phyloP scores from a whole-genome alignment of 2,113 vertebrate genomes.

The Triplophysa tibetana region DNA sequence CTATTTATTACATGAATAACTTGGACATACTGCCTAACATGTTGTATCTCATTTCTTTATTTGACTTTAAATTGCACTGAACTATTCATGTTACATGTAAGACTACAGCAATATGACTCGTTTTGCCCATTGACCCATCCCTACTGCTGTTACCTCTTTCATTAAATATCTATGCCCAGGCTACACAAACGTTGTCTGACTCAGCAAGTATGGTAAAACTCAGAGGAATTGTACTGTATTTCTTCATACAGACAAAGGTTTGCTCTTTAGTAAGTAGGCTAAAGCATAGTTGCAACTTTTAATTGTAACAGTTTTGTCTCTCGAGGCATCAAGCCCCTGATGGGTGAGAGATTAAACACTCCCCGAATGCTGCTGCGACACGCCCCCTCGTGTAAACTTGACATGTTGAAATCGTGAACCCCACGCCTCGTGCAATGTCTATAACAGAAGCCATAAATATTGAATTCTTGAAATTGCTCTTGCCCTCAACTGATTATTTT shows the following conservation, averaged over 20 bases:
- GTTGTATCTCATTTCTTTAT: too few relatives aligned
- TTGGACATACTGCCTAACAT: too few relatives aligned
- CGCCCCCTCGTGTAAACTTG: conserved; percentile 44
- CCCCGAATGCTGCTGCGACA: neutral
- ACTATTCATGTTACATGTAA: neutral
- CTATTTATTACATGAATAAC: too few relatives aligned
- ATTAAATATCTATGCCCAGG: conserved; percentile 1
- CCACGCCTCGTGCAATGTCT: conserved; percentile 21
- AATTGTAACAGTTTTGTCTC: conserved; percentile 20
- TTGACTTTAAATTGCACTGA: too few relatives aligned
- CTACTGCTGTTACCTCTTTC: neutral
- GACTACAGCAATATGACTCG: neutral
- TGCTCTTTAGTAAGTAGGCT: conserved; percentile 12
- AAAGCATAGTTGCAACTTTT: neutral
- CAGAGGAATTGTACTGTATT: neutral
- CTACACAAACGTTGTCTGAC: neutral
- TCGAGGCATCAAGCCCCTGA: conserved; percentile 10
- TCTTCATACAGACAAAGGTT: conserved; percentile 19
- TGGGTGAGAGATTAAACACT: conserved; percentile 41
- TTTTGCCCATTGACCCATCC: neutral
- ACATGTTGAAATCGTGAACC: conserved; percentile 40
- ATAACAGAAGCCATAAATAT: conserved; percentile 2
- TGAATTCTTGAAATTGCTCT: conserved; percentile 11
- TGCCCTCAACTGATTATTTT: neutral
- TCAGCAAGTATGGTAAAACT: conserved; percentile 5